Percentiles rank a stretch among this genome's conserved stretches.
Conservation (phyloP, 1,140 invertebrate species). For the Eumeta japonica region DNA sequence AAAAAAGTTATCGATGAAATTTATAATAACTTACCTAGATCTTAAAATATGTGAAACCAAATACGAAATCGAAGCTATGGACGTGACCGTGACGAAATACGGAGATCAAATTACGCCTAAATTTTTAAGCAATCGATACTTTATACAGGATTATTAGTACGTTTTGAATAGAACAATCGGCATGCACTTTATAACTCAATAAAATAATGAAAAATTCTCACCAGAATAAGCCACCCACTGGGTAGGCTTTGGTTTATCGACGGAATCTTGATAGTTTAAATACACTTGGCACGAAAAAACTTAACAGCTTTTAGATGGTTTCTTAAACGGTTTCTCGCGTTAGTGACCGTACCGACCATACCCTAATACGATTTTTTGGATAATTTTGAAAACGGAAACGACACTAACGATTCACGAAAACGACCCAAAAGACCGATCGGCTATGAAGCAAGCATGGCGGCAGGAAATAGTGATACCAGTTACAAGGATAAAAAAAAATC, state of each 20-base stretch:
- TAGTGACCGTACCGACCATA: conserved; percentile 50
- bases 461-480: background rate
- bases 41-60: too few relatives aligned
- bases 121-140: too few relatives aligned
- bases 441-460: background rate
- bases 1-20: too few relatives aligned
- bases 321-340: conserved; percentile 41
- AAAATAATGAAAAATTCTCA: conserved; percentile 25
- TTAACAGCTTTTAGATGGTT: conserved; percentile 47
- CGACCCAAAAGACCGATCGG: conserved; percentile 35
- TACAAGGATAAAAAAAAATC: too few relatives aligned
- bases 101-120: too few relatives aligned
- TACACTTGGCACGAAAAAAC: conserved; percentile 56
- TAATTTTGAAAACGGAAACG: conserved; percentile 41
- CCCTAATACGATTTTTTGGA: conserved; percentile 45
- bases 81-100: too few relatives aligned
- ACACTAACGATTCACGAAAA: conserved; percentile 39
- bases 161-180: too few relatives aligned
- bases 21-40: too few relatives aligned
- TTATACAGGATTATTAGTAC: too few relatives aligned
- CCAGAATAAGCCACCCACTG: conserved; percentile 57
- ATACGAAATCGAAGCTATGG: too few relatives aligned
- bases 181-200: too few relatives aligned
- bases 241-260: conserved; percentile 56
- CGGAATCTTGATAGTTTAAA: conserved; percentile 59